Evolutionary conservation across 2,113 vertebrate genomes (phyloP), one percentile per base, ranked within the genome.

Genomic region (Ammodytes dubius): DNA sequence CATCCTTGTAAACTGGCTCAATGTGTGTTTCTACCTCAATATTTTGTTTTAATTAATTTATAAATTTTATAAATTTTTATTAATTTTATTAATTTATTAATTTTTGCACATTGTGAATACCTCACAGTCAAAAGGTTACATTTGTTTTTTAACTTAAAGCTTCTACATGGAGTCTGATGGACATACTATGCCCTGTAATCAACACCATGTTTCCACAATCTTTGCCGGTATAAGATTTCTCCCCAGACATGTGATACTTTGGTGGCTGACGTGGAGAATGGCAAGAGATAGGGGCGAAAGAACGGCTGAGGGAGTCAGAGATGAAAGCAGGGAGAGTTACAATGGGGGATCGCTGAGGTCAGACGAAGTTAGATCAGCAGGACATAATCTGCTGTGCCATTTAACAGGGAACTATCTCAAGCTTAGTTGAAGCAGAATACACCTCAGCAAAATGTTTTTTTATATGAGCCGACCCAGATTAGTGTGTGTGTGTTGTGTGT

Each of bases 171-270:
- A 66, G 46, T 61, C 56, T 63, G 61, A 11, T 14, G 74, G 45
- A 56, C 45, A 9, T 45, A 19, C 45, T 27, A 7, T 61, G 39
- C 27, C 40, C 35, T 75, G 76, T 86, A 80, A 82, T 58, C 59
- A 66, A 86, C 77, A 80, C 74, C 42, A 3, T 35, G 15, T 79
- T 74, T 45, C 37, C 4, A 10, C 40, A 0, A 11, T 82, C 80
- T 88, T 66, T 54, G 77, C 53, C 12, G 52, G 75, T 57, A 37
- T 74, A 65, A 65, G 42, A 40, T 85, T 78, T 72, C 69, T 53
- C 56, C 68, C 12, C 10, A 54, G 64, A 75, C 58, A 86, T 81
- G 35, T 71, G 60, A 85, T 82, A 60, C 70, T 46, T n/a, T 81
- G 37, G 43, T 54, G 72, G 73, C 46, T 49, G 64, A 71, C 56